These are phyloP conservation scores for Apis cerana DNA, from an alignment of 1,140 invertebrate genomes.

Conservation along the genomic window DNA sequence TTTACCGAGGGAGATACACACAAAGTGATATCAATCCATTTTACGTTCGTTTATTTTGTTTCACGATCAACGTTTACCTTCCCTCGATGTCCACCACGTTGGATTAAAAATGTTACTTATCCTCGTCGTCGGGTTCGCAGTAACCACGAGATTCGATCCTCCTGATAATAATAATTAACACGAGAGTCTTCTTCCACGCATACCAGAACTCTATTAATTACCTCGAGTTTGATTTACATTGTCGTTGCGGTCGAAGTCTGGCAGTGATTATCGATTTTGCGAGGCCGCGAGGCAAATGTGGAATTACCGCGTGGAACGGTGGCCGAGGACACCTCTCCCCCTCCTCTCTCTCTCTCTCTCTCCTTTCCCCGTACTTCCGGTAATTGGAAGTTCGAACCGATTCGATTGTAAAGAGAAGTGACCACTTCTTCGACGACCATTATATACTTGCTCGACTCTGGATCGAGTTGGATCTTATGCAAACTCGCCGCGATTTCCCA, in stretches of 20 bases:
- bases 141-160: background rate
- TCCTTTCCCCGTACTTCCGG: background rate
- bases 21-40: too few species aligned
- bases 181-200: background rate
- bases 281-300: background rate
- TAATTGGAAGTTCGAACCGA: slow-evolving; percentile 9
- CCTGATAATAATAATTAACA: background rate
- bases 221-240: background rate
- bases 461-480: background rate
- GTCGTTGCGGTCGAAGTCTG: background rate
- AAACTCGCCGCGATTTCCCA: slow-evolving; percentile 9
- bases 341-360: too few species aligned
- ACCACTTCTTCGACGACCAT: background rate
- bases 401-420: background rate
- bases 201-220: slow-evolving; percentile 1
- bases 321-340: background rate
- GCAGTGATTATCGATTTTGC: slow-evolving; percentile 33
- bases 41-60: too few species aligned
- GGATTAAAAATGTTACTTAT: too few species aligned
- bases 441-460: background rate
- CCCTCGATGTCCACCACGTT: too few species aligned
- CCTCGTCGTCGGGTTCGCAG: too few species aligned
- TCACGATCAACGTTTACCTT: too few species aligned
- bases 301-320: background rate
- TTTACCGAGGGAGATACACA: too few species aligned